Evolutionary conservation across 2,888 invertebrate species (phyloP), one percentile per base, ranked within the genome.

Genomic region (Periphyllus acericola): DNA sequence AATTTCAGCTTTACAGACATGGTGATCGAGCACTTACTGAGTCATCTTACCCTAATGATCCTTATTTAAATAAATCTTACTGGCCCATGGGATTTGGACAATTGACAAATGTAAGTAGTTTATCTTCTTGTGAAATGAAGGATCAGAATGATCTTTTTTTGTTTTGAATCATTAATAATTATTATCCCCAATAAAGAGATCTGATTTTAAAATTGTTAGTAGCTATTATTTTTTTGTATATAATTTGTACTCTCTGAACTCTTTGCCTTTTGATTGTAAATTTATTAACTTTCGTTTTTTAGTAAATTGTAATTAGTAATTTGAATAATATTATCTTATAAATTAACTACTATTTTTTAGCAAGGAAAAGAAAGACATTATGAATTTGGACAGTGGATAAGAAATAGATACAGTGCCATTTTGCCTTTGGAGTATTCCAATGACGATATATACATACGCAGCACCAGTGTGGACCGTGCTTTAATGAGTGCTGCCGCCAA

Each of bases 11-110:
- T 72, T 98, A 93, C 91, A 93, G 98, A 89, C 98, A 98, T 92
- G 98, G 98, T 17, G 98, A 97, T 91, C 93, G 98, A 90, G 81
- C 89, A 0, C 96, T 96, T 78, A 97, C 97, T 0, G 92, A 96
- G 1, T 92, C 93, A n/a, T 93, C 95, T 0, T 98, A 96, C 91
- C 96, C 96, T 0, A 96, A 93, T 25, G 98, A 98, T 92, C 96
- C 96, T 0, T 96, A 96, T 92, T 92, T 92, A 52, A 94, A 96
- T 90, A 93, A 93, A 90, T 94, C 94, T 5, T 92, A 93, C 72
- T 98, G 98, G 98, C 96, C 96, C 0, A 95, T 95, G 25, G 96
- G 95, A 90, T 97, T 95, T 92, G 97, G 97, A 3, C 95, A 98
- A 91, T 92, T 98, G 25, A 98, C 98, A 0, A 96, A 96, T 92